Percentiles rank a stretch among this genome's conserved stretches.
Evolutionary conservation across 2,113 vertebrate species (phyloP).

Genomic region (Narcine bancroftii): DNA sequence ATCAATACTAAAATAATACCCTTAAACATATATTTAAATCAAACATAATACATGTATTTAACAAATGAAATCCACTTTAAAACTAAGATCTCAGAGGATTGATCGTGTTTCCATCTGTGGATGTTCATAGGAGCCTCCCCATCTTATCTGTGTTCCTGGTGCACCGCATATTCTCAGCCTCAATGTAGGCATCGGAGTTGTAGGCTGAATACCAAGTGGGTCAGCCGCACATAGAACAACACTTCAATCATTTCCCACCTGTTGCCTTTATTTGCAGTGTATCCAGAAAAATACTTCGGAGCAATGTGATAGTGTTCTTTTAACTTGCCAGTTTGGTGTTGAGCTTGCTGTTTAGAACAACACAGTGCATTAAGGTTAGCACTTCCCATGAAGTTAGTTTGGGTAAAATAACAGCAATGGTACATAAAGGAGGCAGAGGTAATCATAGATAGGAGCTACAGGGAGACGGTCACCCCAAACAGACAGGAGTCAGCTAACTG

Average conservation of each 20-base stretch:
- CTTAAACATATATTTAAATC: too few species aligned
- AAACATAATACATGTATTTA: too few species aligned
- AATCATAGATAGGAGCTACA: too few species aligned
- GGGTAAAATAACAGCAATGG: neutral
- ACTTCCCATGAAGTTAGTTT: too few species aligned
- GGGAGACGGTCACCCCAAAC: too few species aligned
- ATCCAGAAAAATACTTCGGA: neutral
- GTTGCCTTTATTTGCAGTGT: neutral
- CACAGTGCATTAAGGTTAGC: neutral
- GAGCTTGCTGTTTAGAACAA: neutral
- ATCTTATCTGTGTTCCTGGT: neutral
- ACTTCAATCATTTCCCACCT: neutral
- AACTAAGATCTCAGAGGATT: too few species aligned
- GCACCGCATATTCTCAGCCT: neutral
- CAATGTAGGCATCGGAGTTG: neutral
- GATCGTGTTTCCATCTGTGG: neutral
- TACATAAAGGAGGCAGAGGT: too few species aligned
- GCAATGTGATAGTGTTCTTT: neutral
- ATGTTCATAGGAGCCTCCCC: neutral
- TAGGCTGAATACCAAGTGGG: neutral
- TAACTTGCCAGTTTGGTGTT: neutral
- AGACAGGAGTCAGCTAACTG: too few species aligned
- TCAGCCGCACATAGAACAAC: neutral
- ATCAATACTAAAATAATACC: too few species aligned
- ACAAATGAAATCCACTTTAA: too few species aligned